Evolutionary conservation across 2,888 invertebrate genomes (phyloP), one percentile per base, ranked within the genome.

Genomic region (Germaria angustata): DNA sequence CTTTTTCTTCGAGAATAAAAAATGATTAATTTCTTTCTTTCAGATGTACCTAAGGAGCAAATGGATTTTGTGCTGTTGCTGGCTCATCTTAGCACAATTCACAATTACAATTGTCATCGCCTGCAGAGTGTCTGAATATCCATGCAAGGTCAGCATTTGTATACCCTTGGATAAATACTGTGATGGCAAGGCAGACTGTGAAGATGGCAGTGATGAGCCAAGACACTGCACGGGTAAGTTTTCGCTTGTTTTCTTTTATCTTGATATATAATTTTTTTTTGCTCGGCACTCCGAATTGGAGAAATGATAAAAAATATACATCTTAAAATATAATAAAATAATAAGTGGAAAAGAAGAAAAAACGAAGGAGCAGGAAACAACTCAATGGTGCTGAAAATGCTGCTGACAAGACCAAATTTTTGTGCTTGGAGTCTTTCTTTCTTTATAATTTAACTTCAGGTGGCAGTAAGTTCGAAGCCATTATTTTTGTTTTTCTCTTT

Each of bases 131-230:
- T 95, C 95, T 85, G 95, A 96, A 91, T 94, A 95, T 91, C 93
- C 94, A 39, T 96, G 96, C 91, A 93, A 94, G 84, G 94, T 94
- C 87, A 94, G 88, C 83, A 93, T 93, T 86, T 97, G 97, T 92
- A 94, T 97, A 89, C 95, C 96, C 24, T 93, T 96, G 84, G 97
- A 97, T 92, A 94, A 95, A 86, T 97, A 95, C 91, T 97, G 97
- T 92, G 96, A 97, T 91, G 96, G 96, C 77, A 92, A 92, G 86
- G 94, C 95, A 92, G 96, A 97, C 91, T 97, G 97, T 91, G 95
- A 95, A 32, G 97, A 97, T 92, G 93, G 93, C 85, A 96, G 96
- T 88, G 97, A 97, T 92, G 97, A 97, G 92, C 96, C 96, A 66
- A 92, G 93, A 84, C 94, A 94, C 89, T 96, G 96, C 90, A 94